Base-by-base conservation (phyloP, 1,140 invertebrate genomes). In the Globodera rostochiensis region DNA sequence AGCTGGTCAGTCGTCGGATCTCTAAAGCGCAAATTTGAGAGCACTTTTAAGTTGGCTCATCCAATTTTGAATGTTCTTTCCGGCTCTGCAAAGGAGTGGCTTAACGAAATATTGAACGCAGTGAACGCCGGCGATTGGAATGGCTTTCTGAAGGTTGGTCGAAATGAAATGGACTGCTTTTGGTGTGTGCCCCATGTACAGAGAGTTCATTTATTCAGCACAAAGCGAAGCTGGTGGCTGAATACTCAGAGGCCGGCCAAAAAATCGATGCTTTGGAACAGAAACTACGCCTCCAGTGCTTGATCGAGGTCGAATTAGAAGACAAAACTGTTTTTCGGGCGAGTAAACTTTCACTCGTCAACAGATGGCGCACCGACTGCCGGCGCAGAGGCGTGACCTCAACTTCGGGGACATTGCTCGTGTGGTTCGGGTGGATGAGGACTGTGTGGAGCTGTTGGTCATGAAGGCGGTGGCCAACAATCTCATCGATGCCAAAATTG, bases 401-500 rank as follows among this genome's bases (percentile, higher is more conserved):
- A 94, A 95, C 0, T 99, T 99, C 90, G 91, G 92, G 11, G 96
- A 98, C 90, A 98, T 99, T 80, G 93, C 96, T 0, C 90, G 92
- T 76, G 94, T 95, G 90, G 95, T 96, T 9, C 92, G 93, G 86
- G 91, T 98, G 82, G 93, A 94, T 0, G 90, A 94, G 13, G 93
- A 91, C 84, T 19, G 86, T 91, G 95, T 99, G 36, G 97, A 99
- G 90, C 91, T 97, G 80, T 91, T 98, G 13, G 95, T 98, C 3
- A 99, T 99, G 97, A 97, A 98, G 91, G 97, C 97, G 0, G 90
- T 99, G 47, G 95, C 96, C n/a, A 93, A 98, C 85, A 95, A 94
- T 70, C 92, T 99, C 0, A 95, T 99, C 4, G 93, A 94, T 82
- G 97, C 97, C 50, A 94, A 94, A 73, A 98, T 99, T 86, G 96